phyloP scores from a whole-genome alignment of 2,888 invertebrate genomes.

The Meiosimyza decipiens region DNA sequence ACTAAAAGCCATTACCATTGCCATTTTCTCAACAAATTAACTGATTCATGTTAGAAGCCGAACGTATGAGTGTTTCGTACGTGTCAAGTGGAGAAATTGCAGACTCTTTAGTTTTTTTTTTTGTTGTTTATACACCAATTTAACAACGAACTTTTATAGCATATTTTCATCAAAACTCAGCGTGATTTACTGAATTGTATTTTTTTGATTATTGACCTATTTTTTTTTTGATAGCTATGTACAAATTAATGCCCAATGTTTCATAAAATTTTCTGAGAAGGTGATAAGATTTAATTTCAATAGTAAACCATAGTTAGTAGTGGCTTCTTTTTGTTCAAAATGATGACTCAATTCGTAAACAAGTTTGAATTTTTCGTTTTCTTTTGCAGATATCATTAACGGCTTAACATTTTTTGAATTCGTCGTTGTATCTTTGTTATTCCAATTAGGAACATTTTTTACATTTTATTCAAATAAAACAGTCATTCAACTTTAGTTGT shows the following conservation, averaged over 20 bases:
- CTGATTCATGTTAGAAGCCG: not conserved
- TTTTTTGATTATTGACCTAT: not conserved
- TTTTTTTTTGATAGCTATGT: not conserved
- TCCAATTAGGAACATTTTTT: not conserved
- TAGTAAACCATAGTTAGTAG: too few species aligned
- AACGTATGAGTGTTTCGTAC: not conserved
- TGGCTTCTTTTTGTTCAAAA: too few species aligned
- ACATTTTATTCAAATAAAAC: not conserved
- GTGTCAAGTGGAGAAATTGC: conserved; percentile 15
- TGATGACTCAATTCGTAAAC: not conserved
- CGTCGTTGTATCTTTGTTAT: conserved; percentile 10
- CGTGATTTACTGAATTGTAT: not conserved
- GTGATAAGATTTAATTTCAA: not conserved
- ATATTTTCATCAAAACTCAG: not conserved
- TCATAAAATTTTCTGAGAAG: conserved; percentile 16
- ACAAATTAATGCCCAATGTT: not conserved
- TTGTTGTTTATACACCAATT: too few species aligned
- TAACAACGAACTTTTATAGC: not conserved
- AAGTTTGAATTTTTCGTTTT: conserved; percentile 2
- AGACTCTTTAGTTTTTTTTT: not conserved
- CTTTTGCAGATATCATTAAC: not conserved
- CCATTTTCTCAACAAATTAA: too few species aligned
- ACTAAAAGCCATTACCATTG: too few species aligned
- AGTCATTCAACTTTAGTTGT: conserved; percentile 12
- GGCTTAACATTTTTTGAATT: not conserved